phyloP scores from a whole-genome alignment of 2,113 vertebrate genomes.

The Bubo bubo region DNA sequence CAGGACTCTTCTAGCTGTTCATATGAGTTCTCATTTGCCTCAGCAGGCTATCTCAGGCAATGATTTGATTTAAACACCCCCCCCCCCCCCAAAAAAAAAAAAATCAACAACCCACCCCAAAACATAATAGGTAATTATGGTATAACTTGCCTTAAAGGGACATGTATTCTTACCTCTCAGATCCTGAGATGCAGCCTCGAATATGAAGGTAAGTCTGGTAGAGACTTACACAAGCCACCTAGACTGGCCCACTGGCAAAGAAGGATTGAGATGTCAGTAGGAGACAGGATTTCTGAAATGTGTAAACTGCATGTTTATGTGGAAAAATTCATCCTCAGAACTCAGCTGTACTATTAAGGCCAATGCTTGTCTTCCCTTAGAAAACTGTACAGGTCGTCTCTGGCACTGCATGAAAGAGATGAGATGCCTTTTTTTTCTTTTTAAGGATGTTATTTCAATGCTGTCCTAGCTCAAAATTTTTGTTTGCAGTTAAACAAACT shows the following conservation, averaged over 20 bases:
- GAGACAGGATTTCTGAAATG: not conserved
- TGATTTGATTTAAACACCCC: not conserved
- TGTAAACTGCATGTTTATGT: not conserved
- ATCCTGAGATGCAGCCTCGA: not conserved
- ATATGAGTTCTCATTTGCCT: not conserved
- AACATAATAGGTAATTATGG: not conserved
- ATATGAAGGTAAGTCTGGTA: not conserved
- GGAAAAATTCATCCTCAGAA: not conserved
- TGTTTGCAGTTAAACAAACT: not conserved
- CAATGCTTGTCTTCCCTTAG: not conserved
- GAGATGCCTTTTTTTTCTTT: not conserved
- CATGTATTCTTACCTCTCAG: not conserved
- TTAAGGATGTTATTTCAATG: not conserved
- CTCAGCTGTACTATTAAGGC: not conserved
- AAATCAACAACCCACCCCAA: not conserved
- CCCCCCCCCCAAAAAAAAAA: rapidly evolving
- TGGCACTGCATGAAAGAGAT: not conserved
- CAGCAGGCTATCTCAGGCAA: not conserved
- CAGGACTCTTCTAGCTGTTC: not conserved
- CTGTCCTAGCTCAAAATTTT: not conserved
- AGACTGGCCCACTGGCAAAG: not conserved
- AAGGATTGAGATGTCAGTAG: not conserved
- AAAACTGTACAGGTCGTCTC: not conserved
- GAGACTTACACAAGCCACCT: not conserved
- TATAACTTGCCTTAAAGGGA: not conserved